phyloP scores from a whole-genome alignment of 2,113 vertebrate species.

The Bubo blakistoni region DNA sequence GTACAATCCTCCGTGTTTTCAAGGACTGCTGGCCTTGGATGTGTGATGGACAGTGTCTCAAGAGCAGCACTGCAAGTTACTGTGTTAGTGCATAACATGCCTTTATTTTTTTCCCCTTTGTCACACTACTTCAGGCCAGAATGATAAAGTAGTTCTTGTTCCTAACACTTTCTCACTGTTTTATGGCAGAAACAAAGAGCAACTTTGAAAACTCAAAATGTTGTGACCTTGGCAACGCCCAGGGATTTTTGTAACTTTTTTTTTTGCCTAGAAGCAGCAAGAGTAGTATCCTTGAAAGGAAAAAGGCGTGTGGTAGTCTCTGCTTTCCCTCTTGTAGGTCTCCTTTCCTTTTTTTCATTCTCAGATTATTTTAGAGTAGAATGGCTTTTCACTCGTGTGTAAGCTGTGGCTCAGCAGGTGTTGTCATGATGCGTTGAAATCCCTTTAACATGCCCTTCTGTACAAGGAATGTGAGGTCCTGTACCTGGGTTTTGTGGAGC shows the following conservation, averaged over 20 bases:
- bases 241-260: background rate
- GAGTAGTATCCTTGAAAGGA: background rate
- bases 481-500: background rate
- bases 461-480: background rate
- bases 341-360: background rate
- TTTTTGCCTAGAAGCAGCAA: background rate
- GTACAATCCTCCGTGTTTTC: background rate
- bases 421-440: background rate
- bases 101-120: background rate
- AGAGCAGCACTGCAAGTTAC: background rate
- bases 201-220: background rate
- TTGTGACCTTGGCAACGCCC: background rate
- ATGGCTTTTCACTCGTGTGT: accelerated
- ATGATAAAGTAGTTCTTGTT: background rate
- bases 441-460: background rate
- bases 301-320: background rate
- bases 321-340: background rate
- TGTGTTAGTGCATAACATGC: background rate
- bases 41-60: background rate
- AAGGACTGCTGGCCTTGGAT: background rate
- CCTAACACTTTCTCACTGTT: background rate
- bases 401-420: background rate
- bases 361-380: background rate
- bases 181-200: background rate
- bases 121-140: background rate